Evolutionary conservation across 2,113 vertebrate species (phyloP).

Genomic region (Oncorhynchus keta): DNA sequence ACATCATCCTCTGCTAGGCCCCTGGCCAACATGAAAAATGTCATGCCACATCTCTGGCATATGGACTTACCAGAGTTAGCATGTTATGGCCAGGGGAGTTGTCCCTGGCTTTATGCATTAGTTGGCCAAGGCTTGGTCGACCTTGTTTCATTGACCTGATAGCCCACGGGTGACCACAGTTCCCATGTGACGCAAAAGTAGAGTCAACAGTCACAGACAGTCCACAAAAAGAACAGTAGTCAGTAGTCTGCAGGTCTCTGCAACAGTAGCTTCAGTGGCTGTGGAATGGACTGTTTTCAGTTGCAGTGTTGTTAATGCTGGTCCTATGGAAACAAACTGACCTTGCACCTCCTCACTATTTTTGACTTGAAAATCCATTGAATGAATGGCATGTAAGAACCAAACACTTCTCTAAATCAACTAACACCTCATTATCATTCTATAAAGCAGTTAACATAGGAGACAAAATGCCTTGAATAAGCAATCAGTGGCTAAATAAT

Average conservation of each 20-base stretch:
- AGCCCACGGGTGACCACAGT: not conserved
- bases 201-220: not conserved
- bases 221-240: not conserved
- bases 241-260: not conserved
- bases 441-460: conserved; percentile 55
- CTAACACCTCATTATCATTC: conserved; percentile 69
- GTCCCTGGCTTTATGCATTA: not conserved
- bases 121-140: not conserved
- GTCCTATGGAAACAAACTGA: conserved; percentile 47
- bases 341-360: conserved; percentile 56
- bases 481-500: not conserved
- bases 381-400: conserved; percentile 45
- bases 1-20: not conserved
- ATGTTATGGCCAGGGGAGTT: not conserved
- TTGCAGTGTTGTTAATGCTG: conserved; percentile 45
- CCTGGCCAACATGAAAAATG: not conserved
- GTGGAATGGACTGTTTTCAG: conserved; percentile 40
- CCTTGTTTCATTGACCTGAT: not conserved
- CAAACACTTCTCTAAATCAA: conserved; percentile 31
- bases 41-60: not conserved
- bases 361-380: conserved; percentile 56
- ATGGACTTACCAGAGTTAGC: not conserved
- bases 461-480: conserved; percentile 26
- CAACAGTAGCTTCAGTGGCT: not conserved
- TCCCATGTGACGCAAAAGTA: not conserved